Evolutionary conservation across 2,888 invertebrate species (phyloP).

Genomic region (Oithona nana): DNA sequence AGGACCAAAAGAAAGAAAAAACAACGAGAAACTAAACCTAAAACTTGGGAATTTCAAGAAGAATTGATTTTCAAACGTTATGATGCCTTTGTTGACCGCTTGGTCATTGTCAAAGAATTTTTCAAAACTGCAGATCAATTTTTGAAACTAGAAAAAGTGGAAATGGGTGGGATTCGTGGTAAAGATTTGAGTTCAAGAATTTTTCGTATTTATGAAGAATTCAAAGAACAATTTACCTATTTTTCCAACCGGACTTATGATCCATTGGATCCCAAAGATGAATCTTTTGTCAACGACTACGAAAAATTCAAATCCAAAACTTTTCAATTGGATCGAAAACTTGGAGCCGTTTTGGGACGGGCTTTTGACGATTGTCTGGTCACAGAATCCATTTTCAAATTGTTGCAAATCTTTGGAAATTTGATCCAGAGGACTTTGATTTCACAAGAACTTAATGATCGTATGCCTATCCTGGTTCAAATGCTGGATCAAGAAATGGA

Average conservation of each 20-base stretch:
- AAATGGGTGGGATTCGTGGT: conserved; percentile 51
- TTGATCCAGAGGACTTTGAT: conserved; percentile 13
- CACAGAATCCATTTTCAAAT: conserved; percentile 75
- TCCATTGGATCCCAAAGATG: conserved; percentile 68
- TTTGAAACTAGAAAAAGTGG: conserved; percentile 80
- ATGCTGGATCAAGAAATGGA: conserved; percentile 36
- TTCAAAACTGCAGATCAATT: conserved; percentile 84
- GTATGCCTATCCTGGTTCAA: conserved; percentile 7
- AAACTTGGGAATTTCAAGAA: conserved; percentile 57
- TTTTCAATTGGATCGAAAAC: conserved; percentile 65
- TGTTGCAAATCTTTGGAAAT: conserved; percentile 28
- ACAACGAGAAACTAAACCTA: conserved; percentile 35
- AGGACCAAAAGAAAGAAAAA: background rate
- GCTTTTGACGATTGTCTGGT: conserved; percentile 84
- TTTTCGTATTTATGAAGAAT: conserved; percentile 27
- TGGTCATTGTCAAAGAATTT: conserved; percentile 61
- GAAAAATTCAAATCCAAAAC: conserved; percentile 61
- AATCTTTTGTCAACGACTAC: conserved; percentile 62
- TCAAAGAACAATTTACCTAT: conserved; percentile 49
- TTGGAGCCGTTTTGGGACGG: conserved; percentile 73
- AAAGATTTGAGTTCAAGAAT: conserved; percentile 26
- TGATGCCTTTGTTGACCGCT: conserved; percentile 51
- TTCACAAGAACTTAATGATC: conserved; percentile 4
- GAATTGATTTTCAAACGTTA: conserved; percentile 50
- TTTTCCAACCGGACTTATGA: conserved; percentile 70